phyloP scores from a whole-genome alignment of 2,797 vertebrate species.

The Heliangelus exortis region DNA sequence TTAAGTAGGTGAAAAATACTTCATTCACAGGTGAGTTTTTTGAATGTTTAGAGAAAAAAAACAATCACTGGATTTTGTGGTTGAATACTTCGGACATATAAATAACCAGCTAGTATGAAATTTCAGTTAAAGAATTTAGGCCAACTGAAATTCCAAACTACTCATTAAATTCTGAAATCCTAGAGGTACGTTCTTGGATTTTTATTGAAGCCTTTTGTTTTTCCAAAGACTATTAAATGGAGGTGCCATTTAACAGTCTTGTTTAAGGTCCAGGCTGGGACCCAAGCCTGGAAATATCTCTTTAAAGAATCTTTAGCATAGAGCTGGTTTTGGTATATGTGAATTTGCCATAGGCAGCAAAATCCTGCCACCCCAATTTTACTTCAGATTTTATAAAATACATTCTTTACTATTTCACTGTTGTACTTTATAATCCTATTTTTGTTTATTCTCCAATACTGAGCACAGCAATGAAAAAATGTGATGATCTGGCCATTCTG shows the following conservation, averaged over 20 bases:
- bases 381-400: not conserved
- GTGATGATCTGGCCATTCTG: not conserved
- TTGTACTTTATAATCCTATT: slow-evolving; percentile 13
- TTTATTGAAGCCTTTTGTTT: not conserved
- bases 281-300: not conserved
- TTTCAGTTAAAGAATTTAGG: not conserved
- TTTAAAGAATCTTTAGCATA: not conserved
- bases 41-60: not conserved
- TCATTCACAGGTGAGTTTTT: not conserved
- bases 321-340: not conserved
- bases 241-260: not conserved
- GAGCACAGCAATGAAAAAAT: not conserved
- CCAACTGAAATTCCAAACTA: not conserved
- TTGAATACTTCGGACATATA: not conserved
- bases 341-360: not conserved
- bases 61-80: not conserved
- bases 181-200: not conserved
- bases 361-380: not conserved
- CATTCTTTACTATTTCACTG: not conserved
- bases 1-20: not conserved
- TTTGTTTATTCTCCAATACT: not conserved
- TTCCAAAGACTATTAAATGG: not conserved
- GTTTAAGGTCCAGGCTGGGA: not conserved
- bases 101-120: not conserved
- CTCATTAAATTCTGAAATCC: not conserved